Evolutionary conservation across 2,113 vertebrate genomes (phyloP).

Genomic region (Opisthocomus hoazin): DNA sequence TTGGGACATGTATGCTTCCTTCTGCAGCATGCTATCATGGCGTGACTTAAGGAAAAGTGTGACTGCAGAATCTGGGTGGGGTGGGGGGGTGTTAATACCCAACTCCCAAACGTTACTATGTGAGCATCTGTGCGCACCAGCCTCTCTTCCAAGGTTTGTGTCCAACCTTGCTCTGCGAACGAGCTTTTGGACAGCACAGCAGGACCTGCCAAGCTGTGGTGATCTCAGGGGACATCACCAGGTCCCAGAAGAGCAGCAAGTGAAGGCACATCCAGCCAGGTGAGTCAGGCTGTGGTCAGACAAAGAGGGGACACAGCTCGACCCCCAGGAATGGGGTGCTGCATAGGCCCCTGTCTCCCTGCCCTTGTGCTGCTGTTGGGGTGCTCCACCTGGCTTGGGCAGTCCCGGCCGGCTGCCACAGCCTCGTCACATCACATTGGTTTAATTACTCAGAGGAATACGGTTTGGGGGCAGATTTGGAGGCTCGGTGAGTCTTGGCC

Average conservation of each 20-base stretch:
- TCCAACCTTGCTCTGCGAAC: background rate
- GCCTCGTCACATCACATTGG: too few relatives aligned
- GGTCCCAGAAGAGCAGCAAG: background rate
- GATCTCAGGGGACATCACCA: background rate
- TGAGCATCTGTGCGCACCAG: background rate
- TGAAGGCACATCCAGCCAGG: background rate
- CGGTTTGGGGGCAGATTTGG: background rate
- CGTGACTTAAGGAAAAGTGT: background rate
- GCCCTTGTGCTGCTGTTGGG: background rate
- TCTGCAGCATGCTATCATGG: background rate
- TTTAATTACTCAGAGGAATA: background rate
- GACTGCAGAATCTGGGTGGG: background rate
- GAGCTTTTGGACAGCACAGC: background rate
- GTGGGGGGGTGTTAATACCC: fast-evolving
- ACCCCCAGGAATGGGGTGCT: background rate
- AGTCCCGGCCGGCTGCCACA: background rate
- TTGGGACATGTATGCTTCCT: background rate
- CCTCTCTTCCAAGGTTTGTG: background rate
- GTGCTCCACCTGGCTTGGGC: background rate
- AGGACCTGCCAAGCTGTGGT: background rate
- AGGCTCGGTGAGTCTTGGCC: background rate
- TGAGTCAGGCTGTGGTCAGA: background rate
- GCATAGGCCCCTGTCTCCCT: background rate
- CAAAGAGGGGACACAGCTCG: background rate
- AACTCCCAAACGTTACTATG: background rate